phyloP scores from a whole-genome alignment of 1,140 invertebrate genomes.

The Meloidogyne floridensis region DNA sequence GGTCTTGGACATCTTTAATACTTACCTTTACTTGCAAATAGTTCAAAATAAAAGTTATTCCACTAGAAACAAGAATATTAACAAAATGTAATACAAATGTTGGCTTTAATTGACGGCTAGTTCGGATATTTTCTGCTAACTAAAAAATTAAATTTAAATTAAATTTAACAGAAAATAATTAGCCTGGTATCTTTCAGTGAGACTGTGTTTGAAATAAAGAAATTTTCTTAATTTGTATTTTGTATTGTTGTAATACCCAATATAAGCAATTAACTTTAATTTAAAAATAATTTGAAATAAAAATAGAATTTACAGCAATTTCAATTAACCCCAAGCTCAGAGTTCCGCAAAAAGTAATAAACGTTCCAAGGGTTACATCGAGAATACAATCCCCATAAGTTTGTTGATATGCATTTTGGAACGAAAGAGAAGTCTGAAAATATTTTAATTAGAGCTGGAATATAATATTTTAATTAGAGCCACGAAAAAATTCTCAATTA shows the following conservation, averaged over 20 bases:
- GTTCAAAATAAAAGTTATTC: constrained; percentile 6
- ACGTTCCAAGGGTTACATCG: neutral
- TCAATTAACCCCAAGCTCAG: neutral
- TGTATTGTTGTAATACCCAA: constrained; percentile 14
- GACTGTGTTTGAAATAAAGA: constrained; percentile 12
- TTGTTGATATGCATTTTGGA: constrained; percentile 9
- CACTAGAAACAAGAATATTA: constrained; percentile 10
- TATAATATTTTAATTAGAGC: neutral
- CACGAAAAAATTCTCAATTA: too few species aligned
- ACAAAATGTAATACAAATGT: constrained; percentile 18
- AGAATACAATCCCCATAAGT: neutral
- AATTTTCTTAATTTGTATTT: neutral
- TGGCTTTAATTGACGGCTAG: constrained; percentile 4
- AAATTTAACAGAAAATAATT: neutral
- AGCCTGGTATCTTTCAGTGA: constrained; percentile 14
- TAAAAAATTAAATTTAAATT: neutral
- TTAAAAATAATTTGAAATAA: neutral
- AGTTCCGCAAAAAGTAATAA: neutral
- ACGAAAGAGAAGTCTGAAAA: neutral
- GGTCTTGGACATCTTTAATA: too few species aligned
- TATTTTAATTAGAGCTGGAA: too few species aligned
- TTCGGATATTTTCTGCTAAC: neutral
- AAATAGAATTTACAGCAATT: neutral
- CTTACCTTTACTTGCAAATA: neutral
- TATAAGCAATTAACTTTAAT: neutral